Base-by-base conservation (phyloP, 2,113 vertebrate species). In the Pangasianodon hypophthalmus region DNA sequence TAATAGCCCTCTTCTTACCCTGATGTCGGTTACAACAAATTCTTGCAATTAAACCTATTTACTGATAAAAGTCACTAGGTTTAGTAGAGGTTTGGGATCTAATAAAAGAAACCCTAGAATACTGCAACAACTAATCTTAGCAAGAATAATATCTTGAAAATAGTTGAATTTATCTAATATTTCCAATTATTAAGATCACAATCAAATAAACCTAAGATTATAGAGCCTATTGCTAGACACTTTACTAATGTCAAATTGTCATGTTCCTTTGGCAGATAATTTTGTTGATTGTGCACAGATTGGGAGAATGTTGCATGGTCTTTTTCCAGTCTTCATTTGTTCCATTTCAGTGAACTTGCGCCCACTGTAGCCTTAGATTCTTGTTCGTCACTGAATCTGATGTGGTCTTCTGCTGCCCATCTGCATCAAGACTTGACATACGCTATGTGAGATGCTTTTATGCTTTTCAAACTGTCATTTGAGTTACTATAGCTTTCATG, bases 11-110 rank as follows among this genome's bases (percentile, higher is more conserved):
- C 60, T 81, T 64, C 52, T 85, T 52, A 71, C 73, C 52, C 84
- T 32, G 54, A 71, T 85, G 44, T 87, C 48, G 18, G 48, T 87
- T 8, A 56, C 48, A 92, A 91, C 83, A 41, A 84, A 85, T 79
- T 90, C 86, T 86, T 85, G 73, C 89, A 80, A 93, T 93, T 90
- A 92, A 69, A n/a, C 85, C 62, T 58, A 77, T 91, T 92, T 91
- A 91, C 83, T 85, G 16, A 81, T 84, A 71, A 90, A 91, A 90
- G 85, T 86, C 44, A 84, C 81, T 75, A 79, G 89, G 91, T 85
- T 89, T 64, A 90, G 69, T 73, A 52, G 62, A 88, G 85, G 85
- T 88, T 89, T 62, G 13, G 82, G 69, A 88, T 62, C 54, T 67
- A 91, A 92, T 91, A 91, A 93, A 91, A 88, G 85, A 71, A 79